phyloP scores from a whole-genome alignment of 2,113 vertebrate genomes.

The Clarias batrachus region DNA sequence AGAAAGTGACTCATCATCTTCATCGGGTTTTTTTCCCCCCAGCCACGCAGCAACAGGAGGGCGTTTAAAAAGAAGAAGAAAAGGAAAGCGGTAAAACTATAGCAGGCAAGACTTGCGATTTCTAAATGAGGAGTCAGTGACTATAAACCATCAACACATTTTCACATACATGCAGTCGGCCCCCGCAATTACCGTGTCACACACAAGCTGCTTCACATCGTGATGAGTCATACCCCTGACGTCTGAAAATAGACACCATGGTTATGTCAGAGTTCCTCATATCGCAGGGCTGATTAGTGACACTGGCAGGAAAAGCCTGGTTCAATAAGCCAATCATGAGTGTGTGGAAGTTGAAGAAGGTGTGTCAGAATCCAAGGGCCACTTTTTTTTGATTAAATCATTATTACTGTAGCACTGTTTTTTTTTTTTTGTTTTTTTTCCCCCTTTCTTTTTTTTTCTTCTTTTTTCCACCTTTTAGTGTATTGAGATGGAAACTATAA shows the following conservation, averaged over 20 bases:
- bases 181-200: neutral
- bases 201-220: neutral
- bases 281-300: neutral
- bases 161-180: neutral
- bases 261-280: neutral
- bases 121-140: neutral
- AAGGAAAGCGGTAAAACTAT: neutral
- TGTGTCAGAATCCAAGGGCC: neutral
- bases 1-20: conserved; percentile 49
- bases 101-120: neutral
- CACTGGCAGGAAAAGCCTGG: neutral
- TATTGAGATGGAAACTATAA: too few relatives aligned
- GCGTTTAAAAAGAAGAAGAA: neutral
- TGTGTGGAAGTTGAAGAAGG: neutral
- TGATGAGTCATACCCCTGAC: conserved; percentile 14
- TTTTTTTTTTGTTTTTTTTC: neutral
- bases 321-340: neutral
- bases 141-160: neutral
- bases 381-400: neutral
- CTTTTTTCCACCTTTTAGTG: neutral
- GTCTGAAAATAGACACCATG: neutral
- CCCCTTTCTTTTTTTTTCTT: too few relatives aligned
- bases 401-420: neutral
- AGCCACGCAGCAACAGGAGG: conserved; percentile 37
- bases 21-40: conserved; percentile 21